Conservation (phyloP, 2,797 vertebrate genomes). For the Podarcis lilfordi region DNA sequence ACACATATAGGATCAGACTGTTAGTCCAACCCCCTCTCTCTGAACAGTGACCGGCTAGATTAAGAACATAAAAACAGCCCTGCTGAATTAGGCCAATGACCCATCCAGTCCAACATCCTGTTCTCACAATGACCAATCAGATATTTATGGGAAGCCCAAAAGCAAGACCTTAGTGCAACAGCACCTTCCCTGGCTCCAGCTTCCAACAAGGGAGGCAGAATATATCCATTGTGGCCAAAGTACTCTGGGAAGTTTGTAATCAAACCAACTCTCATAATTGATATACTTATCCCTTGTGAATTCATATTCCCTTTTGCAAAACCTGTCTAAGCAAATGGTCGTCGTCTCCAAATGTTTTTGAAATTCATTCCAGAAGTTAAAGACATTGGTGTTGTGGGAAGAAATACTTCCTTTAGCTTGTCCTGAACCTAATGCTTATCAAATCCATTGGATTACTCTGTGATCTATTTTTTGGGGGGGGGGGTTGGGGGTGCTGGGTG, state of each 20-base stretch:
- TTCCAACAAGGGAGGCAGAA: no score
- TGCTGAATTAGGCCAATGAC: no score
- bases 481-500: not conserved
- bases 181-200: no score
- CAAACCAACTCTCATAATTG: not conserved
- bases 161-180: not conserved
- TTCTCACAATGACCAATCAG: no score
- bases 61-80: not conserved
- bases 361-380: not conserved
- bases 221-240: no score
- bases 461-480: not conserved
- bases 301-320: not conserved
- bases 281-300: not conserved
- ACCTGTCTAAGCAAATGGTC: no score
- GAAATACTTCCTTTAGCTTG: not conserved
- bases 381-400: not conserved
- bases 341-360: not conserved
- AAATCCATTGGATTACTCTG: not conserved
- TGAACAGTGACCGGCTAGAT: not conserved
- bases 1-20: not conserved
- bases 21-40: not conserved
- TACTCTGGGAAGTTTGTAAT: no score
- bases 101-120: no score
- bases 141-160: not conserved
- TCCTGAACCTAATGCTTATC: not conserved